phyloP scores from a whole-genome alignment of 2,797 vertebrate genomes.

The Rhincodon typus region DNA sequence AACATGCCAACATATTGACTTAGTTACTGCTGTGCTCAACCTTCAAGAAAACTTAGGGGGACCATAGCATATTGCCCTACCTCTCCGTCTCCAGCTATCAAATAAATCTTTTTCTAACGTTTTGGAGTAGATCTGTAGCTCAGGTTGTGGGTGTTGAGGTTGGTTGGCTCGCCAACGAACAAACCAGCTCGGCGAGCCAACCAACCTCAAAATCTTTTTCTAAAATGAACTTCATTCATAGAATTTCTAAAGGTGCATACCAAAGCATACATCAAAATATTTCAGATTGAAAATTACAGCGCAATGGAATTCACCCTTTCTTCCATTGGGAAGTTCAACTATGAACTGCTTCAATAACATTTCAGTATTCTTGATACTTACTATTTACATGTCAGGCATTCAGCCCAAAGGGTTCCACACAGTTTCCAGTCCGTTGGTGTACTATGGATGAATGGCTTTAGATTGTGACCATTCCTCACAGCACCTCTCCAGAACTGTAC shows the following conservation, averaged over 20 bases:
- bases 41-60: no score
- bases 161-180: no score
- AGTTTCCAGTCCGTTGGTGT: background rate
- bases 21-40: no score
- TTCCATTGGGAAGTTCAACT: background rate
- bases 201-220: no score
- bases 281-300: background rate
- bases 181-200: no score
- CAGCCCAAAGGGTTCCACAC: background rate
- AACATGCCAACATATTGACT: no score
- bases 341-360: background rate
- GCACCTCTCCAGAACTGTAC: background rate
- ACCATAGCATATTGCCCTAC: background rate
- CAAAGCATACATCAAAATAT: background rate
- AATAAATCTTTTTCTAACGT: background rate
- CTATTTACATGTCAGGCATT: background rate
- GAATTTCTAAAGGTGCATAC: background rate
- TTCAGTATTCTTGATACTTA: background rate
- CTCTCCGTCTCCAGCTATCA: background rate
- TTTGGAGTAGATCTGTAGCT: no score
- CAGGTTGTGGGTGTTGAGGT: no score
- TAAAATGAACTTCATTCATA: background rate
- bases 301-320: background rate
- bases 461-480: background rate
- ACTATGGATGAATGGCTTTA: background rate